Conservation (phyloP, 2,888 invertebrate species). For the Pantelozetes paolii region DNA sequence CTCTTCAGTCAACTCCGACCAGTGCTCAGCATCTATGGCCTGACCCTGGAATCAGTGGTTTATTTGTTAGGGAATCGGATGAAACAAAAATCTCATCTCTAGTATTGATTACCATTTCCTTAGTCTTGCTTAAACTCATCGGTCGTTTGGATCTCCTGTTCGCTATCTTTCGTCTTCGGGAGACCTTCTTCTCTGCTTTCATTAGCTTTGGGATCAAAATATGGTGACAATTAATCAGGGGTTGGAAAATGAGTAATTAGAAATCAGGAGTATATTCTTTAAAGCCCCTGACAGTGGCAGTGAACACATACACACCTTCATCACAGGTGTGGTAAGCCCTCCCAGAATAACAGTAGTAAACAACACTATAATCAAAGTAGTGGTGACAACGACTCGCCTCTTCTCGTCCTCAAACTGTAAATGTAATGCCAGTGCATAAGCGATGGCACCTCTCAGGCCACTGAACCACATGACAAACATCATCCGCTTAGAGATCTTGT, state of each 20-base stretch:
- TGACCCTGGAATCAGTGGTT: constrained; percentile 60
- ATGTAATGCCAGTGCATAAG: constrained; percentile 93
- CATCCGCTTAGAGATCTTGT: constrained; percentile 96
- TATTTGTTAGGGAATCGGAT: not conserved
- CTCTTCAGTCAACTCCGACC: constrained; percentile 80
- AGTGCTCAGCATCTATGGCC: constrained; percentile 85
- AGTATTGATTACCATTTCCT: constrained; percentile 74
- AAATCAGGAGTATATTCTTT: too few species aligned
- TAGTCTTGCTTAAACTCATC: constrained; percentile 91
- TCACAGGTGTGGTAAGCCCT: constrained; percentile 93
- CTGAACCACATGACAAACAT: constrained; percentile 63
- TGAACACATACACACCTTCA: constrained; percentile 60
- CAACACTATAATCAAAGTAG: constrained; percentile 93
- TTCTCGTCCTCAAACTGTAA: constrained; percentile 90
- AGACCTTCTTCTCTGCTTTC: constrained; percentile 61
- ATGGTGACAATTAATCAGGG: constrained; percentile 56
- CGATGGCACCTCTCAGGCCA: constrained; percentile 78
- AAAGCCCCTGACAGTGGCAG: too few species aligned
- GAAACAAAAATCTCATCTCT: not conserved
- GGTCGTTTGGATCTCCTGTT: constrained; percentile 63
- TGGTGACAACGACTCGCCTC: constrained; percentile 91
- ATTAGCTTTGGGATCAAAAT: too few species aligned
- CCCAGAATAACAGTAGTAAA: constrained; percentile 93
- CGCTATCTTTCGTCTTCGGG: constrained; percentile 46
- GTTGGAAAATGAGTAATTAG: constrained; percentile 36